Conservation (phyloP, 2,888 invertebrate genomes). For the Microplitis manilae region DNA sequence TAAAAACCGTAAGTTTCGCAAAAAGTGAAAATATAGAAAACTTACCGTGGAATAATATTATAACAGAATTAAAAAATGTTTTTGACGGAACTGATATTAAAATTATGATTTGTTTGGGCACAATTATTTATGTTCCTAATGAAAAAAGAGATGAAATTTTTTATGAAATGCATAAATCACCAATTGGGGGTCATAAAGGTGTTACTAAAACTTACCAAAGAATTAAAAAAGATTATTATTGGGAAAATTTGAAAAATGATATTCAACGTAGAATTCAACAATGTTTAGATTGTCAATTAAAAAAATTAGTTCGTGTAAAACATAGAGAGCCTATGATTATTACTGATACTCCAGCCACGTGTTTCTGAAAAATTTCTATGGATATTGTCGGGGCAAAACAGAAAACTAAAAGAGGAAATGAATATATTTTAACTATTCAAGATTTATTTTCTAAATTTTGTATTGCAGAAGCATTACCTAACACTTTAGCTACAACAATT, state of each 20-base stretch:
- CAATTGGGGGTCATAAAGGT: too few species aligned
- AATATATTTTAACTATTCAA: constrained; percentile 40
- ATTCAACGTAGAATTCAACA: constrained; percentile 27
- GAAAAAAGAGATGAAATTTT: too few species aligned
- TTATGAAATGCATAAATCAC: too few species aligned
- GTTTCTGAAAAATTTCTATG: constrained; percentile 21
- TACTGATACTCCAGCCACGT: constrained; percentile 3
- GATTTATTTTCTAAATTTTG: constrained; percentile 43
- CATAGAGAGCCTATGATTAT: constrained; percentile 15
- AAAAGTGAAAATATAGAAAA: constrained; percentile 27
- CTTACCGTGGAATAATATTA: constrained; percentile 3
- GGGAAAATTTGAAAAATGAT: too few species aligned
- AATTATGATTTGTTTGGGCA: too few species aligned
- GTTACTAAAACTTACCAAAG: too few species aligned
- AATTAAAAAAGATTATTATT: too few species aligned
- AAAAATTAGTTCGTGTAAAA: constrained; percentile 23
- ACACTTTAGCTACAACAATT: constrained; percentile 45
- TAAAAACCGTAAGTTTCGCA: constrained; percentile 27
- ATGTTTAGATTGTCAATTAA: constrained; percentile 20
- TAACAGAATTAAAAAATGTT: too few species aligned
- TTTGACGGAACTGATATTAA: too few species aligned
- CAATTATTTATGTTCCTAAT: too few species aligned
- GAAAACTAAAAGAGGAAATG: constrained; percentile 16
- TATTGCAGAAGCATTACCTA: constrained; percentile 40
- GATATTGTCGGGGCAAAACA: constrained; percentile 15